Evolutionary conservation across 1,140 invertebrate genomes (phyloP).

Genomic region (Drosophila bocqueti): DNA sequence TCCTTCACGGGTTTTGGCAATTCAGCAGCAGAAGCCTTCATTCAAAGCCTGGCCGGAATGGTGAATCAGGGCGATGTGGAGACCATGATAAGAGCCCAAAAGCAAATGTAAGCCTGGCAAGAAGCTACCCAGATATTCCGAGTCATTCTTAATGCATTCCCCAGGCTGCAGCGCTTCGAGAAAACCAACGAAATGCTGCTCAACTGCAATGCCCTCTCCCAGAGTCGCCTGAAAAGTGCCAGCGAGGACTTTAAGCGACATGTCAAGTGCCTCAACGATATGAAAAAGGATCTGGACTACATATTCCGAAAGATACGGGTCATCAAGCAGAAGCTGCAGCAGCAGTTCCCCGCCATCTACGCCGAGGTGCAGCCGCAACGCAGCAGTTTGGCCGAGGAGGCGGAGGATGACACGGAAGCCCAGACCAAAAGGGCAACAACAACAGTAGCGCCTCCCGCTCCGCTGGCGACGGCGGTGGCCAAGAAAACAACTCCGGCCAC

Average conservation of each 20-base stretch:
- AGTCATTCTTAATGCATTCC: background rate
- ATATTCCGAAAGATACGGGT: slow-evolving; percentile 90
- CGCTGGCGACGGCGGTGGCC: slow-evolving; percentile 4
- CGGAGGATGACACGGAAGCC: slow-evolving; percentile 86
- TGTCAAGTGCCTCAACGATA: slow-evolving; percentile 90
- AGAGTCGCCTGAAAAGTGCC: slow-evolving; percentile 92
- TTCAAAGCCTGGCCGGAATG: slow-evolving; percentile 94
- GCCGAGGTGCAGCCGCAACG: slow-evolving; percentile 87
- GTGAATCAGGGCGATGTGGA: slow-evolving; percentile 96
- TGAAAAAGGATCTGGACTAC: slow-evolving; percentile 90
- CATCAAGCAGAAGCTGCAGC: slow-evolving; percentile 92
- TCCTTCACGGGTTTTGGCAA: slow-evolving; percentile 68
- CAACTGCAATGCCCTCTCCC: slow-evolving; percentile 96
- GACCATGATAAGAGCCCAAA: slow-evolving; percentile 95
- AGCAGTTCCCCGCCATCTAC: slow-evolving; percentile 95
- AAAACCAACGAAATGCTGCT: slow-evolving; percentile 99
- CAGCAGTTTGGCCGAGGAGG: slow-evolving; percentile 88
- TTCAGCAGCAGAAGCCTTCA: slow-evolving; percentile 95
- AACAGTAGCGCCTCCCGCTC: background rate
- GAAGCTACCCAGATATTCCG: background rate
- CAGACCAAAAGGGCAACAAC: slow-evolving; percentile 1
- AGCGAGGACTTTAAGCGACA: slow-evolving; percentile 95
- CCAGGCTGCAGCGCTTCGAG: slow-evolving; percentile 96
- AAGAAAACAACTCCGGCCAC: slow-evolving; percentile 63
- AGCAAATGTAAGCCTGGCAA: slow-evolving; percentile 91